Percentiles rank a stretch among this genome's conserved stretches.
phyloP scores from a whole-genome alignment of 2,888 invertebrate genomes.

The Sylvicola cinctus region DNA sequence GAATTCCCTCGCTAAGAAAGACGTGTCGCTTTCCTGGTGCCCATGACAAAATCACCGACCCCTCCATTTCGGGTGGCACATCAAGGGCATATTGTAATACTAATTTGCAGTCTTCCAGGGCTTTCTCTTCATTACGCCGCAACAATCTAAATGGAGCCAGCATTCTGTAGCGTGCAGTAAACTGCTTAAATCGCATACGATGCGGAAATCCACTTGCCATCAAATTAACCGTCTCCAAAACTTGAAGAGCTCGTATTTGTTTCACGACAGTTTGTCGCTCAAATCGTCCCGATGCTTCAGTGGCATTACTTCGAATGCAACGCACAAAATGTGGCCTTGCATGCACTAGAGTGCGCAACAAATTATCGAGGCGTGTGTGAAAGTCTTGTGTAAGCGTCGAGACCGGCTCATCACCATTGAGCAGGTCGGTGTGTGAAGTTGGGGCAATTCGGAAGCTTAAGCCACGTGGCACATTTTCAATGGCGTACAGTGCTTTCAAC shows the following conservation, averaged over 20 bases:
- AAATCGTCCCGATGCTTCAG: conserved; percentile 62
- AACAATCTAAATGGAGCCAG: conserved; percentile 57
- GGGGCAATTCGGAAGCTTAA: conserved; percentile 77
- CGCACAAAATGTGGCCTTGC: conserved; percentile 88
- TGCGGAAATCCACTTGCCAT: conserved; percentile 93
- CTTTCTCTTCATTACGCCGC: conserved; percentile 45
- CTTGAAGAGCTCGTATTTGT: conserved; percentile 74
- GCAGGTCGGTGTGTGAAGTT: conserved; percentile 62
- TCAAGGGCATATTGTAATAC: conserved; percentile 53
- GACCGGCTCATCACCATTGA: conserved; percentile 67
- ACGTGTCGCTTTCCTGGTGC: conserved; percentile 83
- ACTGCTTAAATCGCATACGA: conserved; percentile 84
- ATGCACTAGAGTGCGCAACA: conserved; percentile 76
- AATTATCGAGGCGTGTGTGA: conserved; percentile 79
- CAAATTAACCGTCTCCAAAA: conserved; percentile 84
- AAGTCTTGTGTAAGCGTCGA: conserved; percentile 89
- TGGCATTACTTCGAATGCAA: conserved; percentile 72
- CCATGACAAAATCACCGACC: conserved; percentile 57
- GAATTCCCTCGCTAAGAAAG: conserved; percentile 81
- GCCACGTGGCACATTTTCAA: conserved; percentile 53
- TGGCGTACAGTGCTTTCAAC: conserved; percentile 57
- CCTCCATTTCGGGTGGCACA: conserved; percentile 31
- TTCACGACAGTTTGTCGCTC: conserved; percentile 67
- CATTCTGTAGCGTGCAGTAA: conserved; percentile 67
- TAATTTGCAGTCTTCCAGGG: conserved; percentile 51